Conservation (phyloP, 2,797 vertebrate genomes). For the Sebastes vulpes region DNA sequence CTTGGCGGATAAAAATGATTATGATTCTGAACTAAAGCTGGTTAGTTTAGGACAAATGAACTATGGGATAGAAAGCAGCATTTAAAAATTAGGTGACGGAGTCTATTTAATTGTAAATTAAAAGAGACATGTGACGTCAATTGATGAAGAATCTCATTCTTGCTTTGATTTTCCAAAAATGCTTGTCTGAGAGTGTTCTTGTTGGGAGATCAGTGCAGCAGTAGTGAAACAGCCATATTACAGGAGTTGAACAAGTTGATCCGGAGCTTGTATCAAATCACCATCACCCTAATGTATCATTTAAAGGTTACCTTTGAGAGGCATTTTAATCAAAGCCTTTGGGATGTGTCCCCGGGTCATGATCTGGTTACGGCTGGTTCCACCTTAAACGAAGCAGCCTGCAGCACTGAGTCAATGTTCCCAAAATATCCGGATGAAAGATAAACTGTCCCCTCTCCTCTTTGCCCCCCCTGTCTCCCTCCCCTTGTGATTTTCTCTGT, state of each 20-base stretch:
- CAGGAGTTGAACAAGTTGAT: not conserved
- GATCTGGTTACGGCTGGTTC: slow-evolving; percentile 50
- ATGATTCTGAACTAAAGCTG: not conserved
- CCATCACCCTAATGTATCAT: not conserved
- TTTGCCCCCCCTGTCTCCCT: not conserved
- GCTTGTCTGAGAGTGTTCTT: no score
- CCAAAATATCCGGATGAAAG: slow-evolving; percentile 86
- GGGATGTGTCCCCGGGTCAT: slow-evolving; percentile 37
- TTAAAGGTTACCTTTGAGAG: slow-evolving; percentile 28
- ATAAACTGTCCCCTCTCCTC: slow-evolving; percentile 60
- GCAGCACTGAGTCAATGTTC: slow-evolving; percentile 73
- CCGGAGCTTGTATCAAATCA: not conserved
- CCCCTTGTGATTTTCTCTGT: slow-evolving; percentile 54
- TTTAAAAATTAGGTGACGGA: not conserved
- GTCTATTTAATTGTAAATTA: not conserved
- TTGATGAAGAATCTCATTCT: not conserved
- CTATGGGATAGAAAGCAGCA: not conserved
- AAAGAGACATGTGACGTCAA: not conserved
- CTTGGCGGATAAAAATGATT: no score
- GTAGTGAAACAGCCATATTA: not conserved
- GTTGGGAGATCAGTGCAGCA: not conserved
- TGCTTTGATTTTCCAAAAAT: not conserved
- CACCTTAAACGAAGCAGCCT: slow-evolving; percentile 64
- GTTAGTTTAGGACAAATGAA: not conserved
- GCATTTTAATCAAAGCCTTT: slow-evolving; percentile 47